phyloP scores from a whole-genome alignment of 1,140 invertebrate genomes.

The Prorops nasuta region DNA sequence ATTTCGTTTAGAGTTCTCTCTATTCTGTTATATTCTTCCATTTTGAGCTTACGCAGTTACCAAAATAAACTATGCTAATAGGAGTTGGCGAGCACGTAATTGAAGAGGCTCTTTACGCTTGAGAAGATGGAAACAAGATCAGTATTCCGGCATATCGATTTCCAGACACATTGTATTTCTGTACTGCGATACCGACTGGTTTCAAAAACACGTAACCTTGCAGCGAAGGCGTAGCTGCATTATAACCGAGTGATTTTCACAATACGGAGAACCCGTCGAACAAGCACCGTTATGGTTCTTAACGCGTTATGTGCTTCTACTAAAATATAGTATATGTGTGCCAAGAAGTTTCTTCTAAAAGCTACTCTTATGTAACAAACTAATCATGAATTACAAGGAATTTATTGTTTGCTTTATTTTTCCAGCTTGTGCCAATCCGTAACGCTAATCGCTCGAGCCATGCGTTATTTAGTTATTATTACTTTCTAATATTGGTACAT shows the following conservation, averaged over 20 bases:
- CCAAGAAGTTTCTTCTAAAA: too few species aligned
- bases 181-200: conserved; percentile 29
- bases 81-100: conserved; percentile 11
- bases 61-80: too few species aligned
- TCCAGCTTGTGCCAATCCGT: too few species aligned
- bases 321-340: too few species aligned
- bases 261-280: conserved; percentile 5
- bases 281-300: conserved; percentile 15
- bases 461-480: too few species aligned
- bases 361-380: background rate
- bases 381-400: background rate
- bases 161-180: conserved; percentile 32
- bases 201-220: conserved; percentile 37
- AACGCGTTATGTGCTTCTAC: background rate
- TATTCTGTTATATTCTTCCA: too few species aligned
- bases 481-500: too few species aligned
- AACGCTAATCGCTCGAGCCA: too few species aligned
- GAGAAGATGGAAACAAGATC: conserved; percentile 28
- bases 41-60: too few species aligned
- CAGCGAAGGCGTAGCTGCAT: conserved; percentile 38
- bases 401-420: background rate
- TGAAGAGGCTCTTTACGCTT: conserved; percentile 30
- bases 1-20: too few species aligned
- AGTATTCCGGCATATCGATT: conserved; percentile 27
- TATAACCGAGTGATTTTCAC: conserved; percentile 34